These are phyloP conservation scores for Drosophila truncata DNA, from an alignment of 1,140 invertebrate species.

Conservation along the genomic window DNA sequence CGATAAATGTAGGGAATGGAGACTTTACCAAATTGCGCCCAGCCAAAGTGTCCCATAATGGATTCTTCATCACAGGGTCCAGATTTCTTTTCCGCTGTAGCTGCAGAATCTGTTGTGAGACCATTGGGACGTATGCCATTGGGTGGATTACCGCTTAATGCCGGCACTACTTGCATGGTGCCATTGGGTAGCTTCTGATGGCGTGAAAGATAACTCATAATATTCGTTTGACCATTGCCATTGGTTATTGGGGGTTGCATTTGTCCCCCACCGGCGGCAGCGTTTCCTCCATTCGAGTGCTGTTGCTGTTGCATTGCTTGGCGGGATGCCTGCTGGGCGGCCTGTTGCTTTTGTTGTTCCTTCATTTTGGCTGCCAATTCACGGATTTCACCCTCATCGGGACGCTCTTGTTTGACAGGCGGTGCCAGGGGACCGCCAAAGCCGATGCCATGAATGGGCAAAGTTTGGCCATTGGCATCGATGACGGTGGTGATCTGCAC, in stretches of 20 bases:
- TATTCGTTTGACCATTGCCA: slow-evolving; percentile 86
- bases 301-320: slow-evolving; percentile 82
- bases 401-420: slow-evolving; percentile 92
- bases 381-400: slow-evolving; percentile 94
- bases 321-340: slow-evolving; percentile 72
- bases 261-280: too few relatives aligned
- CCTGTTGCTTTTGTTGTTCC: slow-evolving; percentile 90
- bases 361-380: slow-evolving; percentile 94
- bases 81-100: slow-evolving; percentile 43
- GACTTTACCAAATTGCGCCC: slow-evolving; percentile 93
- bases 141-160: slow-evolving; percentile 19
- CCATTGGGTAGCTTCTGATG: slow-evolving; percentile 84
- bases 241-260: slow-evolving; percentile 76
- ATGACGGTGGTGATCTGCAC: slow-evolving; percentile 75
- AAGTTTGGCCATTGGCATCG: slow-evolving; percentile 73
- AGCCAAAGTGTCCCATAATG: slow-evolving; percentile 94
- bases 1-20: slow-evolving; percentile 95
- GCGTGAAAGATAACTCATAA: slow-evolving; percentile 88
- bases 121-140: slow-evolving; percentile 58
- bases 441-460: slow-evolving; percentile 75
- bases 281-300: slow-evolving; percentile 66
- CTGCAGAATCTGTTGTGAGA: slow-evolving; percentile 20
- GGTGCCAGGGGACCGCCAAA: slow-evolving; percentile 58
- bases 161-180: slow-evolving; percentile 76
- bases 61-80: slow-evolving; percentile 90